Base-by-base conservation (phyloP, 1,140 invertebrate species). In the Ylistrum balloti region DNA sequence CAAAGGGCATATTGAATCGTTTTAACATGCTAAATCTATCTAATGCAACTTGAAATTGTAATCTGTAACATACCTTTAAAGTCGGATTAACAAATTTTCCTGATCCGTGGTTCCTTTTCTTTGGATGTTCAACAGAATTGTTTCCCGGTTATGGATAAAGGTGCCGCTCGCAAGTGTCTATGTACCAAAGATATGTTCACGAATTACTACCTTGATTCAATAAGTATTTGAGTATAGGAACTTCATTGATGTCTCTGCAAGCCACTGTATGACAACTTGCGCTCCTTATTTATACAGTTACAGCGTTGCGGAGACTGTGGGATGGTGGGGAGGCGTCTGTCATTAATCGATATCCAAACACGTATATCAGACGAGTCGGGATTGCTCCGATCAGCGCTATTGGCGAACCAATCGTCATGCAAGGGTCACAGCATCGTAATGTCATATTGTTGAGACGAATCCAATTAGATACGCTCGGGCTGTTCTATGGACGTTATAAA, bases 341-440 rank as follows among this genome's bases (percentile, higher is more conserved):
- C n/a, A 74, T 28, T 28, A 74, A 74, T 74, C 56, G 56, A 74
- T 74, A 74, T 74, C 56, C 56, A 28, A 74, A 74, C 56, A 74
- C n/a, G 22, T 74, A 28, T 74, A 74, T 74, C 22, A 28, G 56
- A 74, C 56, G 56, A 11, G 5, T 74, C 56, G 22, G 22, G 56
- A 74, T 74, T 74, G 56, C 56, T 74, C 56, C 56, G n/a, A 74
- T 74, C 56, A 74, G 56, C 56, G 56, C 0, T 74, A 28, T 74
- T 74, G 56, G n/a, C 56, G 22, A 74, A 74, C 56, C 56, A 74
- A 74, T 74, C 56, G 56, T 74, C 56, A 74, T 74, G 56, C 56
- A 28, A 74, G 56, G 56, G 56, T 74, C 56, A 74, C 56, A 74
- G 56, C 56, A 74, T 74, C 56, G n/a, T 74, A 74, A 74, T 74